Evolutionary conservation across 2,797 vertebrate species (phyloP).

Genomic region (Bradypus variegatus): DNA sequence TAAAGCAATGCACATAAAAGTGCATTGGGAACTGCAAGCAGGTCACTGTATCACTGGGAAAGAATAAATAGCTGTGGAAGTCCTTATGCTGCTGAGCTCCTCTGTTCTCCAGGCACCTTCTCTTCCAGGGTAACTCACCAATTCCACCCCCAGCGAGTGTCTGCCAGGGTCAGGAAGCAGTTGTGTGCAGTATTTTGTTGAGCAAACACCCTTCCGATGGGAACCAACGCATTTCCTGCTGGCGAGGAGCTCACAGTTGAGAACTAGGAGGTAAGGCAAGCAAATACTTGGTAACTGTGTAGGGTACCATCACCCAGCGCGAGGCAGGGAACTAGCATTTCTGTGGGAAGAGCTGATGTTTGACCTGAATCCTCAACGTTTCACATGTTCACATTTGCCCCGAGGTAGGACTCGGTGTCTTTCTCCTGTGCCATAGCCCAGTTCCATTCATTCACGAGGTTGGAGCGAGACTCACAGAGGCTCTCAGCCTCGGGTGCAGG

Average conservation of each 20-base stretch:
- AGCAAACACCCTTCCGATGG: background rate
- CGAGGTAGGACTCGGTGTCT: background rate
- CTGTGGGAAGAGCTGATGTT: background rate
- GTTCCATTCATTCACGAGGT: rapidly evolving
- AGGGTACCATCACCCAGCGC: too few species aligned
- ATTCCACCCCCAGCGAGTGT: background rate
- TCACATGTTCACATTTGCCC: background rate
- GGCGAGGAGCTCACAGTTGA: background rate
- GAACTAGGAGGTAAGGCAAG: background rate
- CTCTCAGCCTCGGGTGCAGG: background rate
- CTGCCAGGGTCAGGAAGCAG: background rate
- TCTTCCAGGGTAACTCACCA: background rate
- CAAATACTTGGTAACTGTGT: background rate
- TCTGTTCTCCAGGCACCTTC: background rate
- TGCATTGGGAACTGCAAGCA: background rate
- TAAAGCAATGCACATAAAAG: background rate
- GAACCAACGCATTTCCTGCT: background rate
- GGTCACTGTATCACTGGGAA: background rate
- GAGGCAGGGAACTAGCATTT: rapidly evolving
- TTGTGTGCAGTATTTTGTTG: background rate
- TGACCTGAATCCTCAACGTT: background rate
- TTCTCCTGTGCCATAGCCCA: background rate
- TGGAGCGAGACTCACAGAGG: background rate
- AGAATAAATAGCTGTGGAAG: background rate
- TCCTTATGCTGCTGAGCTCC: background rate